A percentile compares a stretch with the other conserved stretches of the same genome.
Evolutionary conservation across 2,113 vertebrate species (phyloP).

Genomic region (Pleuronectes platessa): DNA sequence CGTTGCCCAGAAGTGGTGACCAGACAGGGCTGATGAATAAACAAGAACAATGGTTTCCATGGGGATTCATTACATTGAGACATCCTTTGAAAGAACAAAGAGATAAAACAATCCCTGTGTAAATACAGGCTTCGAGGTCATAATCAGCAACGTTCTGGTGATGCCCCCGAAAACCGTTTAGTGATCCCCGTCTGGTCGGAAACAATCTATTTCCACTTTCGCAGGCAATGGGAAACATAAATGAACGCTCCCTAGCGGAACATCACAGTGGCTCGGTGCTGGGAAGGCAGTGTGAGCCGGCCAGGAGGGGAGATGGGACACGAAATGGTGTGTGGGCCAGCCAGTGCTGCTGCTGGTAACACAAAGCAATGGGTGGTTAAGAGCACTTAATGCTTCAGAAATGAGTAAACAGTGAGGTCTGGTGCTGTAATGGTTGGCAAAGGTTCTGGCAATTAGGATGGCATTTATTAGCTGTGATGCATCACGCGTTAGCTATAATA

Average conservation of each 20-base stretch:
- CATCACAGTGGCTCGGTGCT: conserved; percentile 68
- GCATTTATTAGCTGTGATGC: conserved; percentile 53
- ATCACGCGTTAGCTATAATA: conserved; percentile 13
- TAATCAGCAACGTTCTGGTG: conserved; percentile 61
- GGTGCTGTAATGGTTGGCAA: conserved; percentile 69
- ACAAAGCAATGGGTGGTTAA: conserved; percentile 60
- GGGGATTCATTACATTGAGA: conserved; percentile 17
- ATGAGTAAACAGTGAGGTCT: conserved; percentile 62
- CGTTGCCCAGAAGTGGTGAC: conserved; percentile 27
- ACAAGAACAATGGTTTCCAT: conserved; percentile 15
- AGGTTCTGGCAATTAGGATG: conserved; percentile 33
- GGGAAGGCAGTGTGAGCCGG: conserved; percentile 68
- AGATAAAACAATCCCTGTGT: conserved; percentile 23
- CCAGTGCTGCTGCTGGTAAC: conserved; percentile 58
- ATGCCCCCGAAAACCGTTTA: conserved; percentile 63
- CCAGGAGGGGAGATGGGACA: conserved; percentile 56
- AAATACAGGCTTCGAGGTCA: conserved; percentile 50
- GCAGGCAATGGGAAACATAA: conserved; percentile 63
- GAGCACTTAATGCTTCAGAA: conserved; percentile 57
- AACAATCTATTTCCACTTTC: conserved; percentile 72
- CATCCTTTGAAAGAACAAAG: conserved; percentile 26
- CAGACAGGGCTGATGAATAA: conserved; percentile 21
- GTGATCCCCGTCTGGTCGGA: conserved; percentile 53
- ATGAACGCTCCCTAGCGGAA: conserved; percentile 62
- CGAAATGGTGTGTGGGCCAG: conserved; percentile 67